These are phyloP conservation scores for Philantomba maxwellii DNA, from an alignment of 2,113 vertebrate species.

Conservation along the genomic window DNA sequence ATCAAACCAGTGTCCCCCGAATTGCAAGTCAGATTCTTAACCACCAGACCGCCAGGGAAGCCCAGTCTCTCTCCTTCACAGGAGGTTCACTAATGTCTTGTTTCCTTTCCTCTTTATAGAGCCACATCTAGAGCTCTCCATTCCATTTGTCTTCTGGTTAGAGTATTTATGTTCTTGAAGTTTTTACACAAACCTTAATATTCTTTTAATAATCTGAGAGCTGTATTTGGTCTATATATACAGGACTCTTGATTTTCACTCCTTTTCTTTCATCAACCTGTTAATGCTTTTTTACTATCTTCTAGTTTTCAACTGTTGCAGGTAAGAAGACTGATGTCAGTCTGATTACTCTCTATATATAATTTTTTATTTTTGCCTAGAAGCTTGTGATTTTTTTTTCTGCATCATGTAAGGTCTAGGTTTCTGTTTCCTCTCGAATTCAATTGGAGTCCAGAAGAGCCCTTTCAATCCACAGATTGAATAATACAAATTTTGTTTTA, in stretches of 20 bases:
- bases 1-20: neutral
- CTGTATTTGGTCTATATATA: neutral
- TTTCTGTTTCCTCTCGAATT: neutral
- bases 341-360: neutral
- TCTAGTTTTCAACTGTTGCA: neutral
- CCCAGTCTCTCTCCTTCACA: neutral
- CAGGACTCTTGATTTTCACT: too few relatives aligned
- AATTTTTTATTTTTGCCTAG: slow-evolving; percentile 8
- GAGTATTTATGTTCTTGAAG: neutral
- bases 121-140: neutral
- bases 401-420: neutral
- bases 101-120: neutral
- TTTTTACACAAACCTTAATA: neutral
- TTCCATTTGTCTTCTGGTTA: neutral
- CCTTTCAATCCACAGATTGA: neutral
- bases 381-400: neutral
- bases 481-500: neutral
- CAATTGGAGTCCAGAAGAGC: neutral
- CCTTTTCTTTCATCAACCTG: neutral
- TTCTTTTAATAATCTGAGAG: neutral
- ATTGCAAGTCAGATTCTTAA: neutral
- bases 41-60: fast-evolving
- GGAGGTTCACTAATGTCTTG: neutral
- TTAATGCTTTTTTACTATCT: neutral
- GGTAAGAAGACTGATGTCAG: neutral